Evolutionary conservation across 2,113 vertebrate genomes (phyloP), one percentile per base, ranked within the genome.

Genomic region (Sakesphorus luctuosus): DNA sequence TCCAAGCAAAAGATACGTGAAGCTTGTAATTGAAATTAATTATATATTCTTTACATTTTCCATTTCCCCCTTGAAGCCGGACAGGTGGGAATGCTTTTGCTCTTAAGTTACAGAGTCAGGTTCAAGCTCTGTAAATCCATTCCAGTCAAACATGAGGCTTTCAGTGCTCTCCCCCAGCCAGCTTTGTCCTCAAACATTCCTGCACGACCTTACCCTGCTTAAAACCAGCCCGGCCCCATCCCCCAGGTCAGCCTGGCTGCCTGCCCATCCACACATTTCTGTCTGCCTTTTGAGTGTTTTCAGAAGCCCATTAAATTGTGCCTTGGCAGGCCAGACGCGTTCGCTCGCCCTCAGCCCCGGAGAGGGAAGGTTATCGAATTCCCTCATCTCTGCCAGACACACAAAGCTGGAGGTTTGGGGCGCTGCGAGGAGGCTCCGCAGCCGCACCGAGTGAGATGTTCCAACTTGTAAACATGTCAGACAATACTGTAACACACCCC

Each of bases 241-340:
- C 97, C 94, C 97, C 96, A 97, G 97, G 98, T 98, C 97, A 98
- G 90, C 77, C 97, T 98, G 98, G 98, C 98, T 98, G 93, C 72
- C 97, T 98, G 98, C 98, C 98, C 98, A 98, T 97, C 96, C 97
- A 97, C 98, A 98, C 98, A 98, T 98, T 98, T 98, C 95, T 97
- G 98, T 98, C 97, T 98, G 98, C 97, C 96, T 98, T 98, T 97
- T 98, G 98, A 98, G 98, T 98, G 98, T 98, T 99, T 98, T 98
- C 98, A 98, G 98, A 99, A 98, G 98, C 98, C 98, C 97, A 98
- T 99, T 98, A 98, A 98, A 98, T 95, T 98, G 97, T 97, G 97
- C 96, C 98, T 98, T 98, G 98, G 98, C 98, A 98, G 97, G 97
- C 98, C 98, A 98, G 98, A 98, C 94, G 96, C 97, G 97, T 98